A percentile compares a stretch with the other conserved stretches of the same genome.
phyloP scores from a whole-genome alignment of 2,797 vertebrate genomes.

The Chelon labrosus region DNA sequence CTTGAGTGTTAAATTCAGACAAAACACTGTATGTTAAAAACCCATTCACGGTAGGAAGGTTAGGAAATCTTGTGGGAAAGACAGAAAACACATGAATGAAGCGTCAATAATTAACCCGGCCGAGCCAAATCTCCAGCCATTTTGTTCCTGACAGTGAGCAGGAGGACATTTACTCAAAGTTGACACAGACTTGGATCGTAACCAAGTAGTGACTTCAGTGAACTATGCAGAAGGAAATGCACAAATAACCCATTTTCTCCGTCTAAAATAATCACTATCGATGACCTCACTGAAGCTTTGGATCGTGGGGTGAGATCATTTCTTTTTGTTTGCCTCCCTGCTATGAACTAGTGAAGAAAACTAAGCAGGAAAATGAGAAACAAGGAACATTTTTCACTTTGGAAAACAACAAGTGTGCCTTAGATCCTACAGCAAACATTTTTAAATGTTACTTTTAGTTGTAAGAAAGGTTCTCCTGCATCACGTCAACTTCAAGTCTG shows the following conservation, averaged over 20 bases:
- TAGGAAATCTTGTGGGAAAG: constrained; percentile 37
- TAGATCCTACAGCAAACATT: neutral
- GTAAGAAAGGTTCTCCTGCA: neutral
- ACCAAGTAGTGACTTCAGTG: constrained; percentile 1
- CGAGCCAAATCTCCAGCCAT: neutral
- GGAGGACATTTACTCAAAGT: neutral
- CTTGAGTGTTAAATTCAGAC: constrained; percentile 25
- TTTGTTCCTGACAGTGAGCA: neutral
- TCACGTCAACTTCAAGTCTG: neutral
- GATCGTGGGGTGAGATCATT: neutral
- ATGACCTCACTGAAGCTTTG: constrained; percentile 11
- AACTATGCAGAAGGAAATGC: constrained; percentile 40
- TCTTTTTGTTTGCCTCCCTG: constrained; percentile 35
- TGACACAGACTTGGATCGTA: neutral
- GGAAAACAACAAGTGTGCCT: neutral
- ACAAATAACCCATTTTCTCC: constrained; percentile 30
- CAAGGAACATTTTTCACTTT: constrained; percentile 21
- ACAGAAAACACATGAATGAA: constrained; percentile 27
- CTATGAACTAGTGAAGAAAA: constrained; percentile 28
- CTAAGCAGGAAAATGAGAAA: constrained; percentile 27
- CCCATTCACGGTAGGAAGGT: constrained; percentile 53
- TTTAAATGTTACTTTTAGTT: neutral
- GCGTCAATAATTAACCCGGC: constrained; percentile 41
- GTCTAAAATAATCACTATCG: constrained; percentile 31
- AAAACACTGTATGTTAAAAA: constrained; percentile 25